Percentiles rank a stretch among this genome's conserved stretches.
Conservation (phyloP, 1,140 invertebrate genomes). For the Drosophila triauraria region DNA sequence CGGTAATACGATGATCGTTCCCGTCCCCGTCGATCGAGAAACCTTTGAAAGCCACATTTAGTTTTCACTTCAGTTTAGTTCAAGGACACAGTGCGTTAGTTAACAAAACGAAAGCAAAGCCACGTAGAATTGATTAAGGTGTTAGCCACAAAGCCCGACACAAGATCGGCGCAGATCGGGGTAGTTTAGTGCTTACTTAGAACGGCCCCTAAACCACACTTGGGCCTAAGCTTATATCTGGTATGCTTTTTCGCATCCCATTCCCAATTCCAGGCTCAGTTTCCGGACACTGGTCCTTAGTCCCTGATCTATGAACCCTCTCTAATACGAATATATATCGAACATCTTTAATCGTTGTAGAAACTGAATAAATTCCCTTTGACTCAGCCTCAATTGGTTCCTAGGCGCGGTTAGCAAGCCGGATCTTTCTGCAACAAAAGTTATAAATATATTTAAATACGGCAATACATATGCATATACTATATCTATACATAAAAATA, state of each 20-base stretch:
- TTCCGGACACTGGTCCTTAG: background rate
- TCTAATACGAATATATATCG: background rate
- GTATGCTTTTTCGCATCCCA: background rate
- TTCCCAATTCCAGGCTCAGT: background rate
- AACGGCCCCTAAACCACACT: slow-evolving; percentile 2
- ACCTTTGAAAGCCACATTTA: background rate
- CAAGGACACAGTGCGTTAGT: slow-evolving; percentile 38
- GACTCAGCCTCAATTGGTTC: slow-evolving; percentile 1
- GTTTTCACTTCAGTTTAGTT: slow-evolving; percentile 7
- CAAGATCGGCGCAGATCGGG: background rate
- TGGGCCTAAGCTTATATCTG: background rate
- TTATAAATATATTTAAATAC: slow-evolving; percentile 30
- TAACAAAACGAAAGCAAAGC: slow-evolving; percentile 32
- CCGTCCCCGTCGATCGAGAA: background rate
- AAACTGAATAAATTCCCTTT: background rate
- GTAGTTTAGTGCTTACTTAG: slow-evolving; percentile 1
- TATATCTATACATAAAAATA: slow-evolving; percentile 35
- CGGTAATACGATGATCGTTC: background rate
- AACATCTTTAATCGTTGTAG: background rate
- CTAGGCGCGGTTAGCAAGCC: slow-evolving; percentile 5
- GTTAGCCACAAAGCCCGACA: slow-evolving; percentile 13
- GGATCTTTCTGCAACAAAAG: slow-evolving; percentile 36
- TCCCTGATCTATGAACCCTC: too few species aligned
- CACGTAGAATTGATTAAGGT: slow-evolving; percentile 45
- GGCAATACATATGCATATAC: slow-evolving; percentile 33